phyloP scores from a whole-genome alignment of 1,140 invertebrate species.

The Oryctes rhinoceros region DNA sequence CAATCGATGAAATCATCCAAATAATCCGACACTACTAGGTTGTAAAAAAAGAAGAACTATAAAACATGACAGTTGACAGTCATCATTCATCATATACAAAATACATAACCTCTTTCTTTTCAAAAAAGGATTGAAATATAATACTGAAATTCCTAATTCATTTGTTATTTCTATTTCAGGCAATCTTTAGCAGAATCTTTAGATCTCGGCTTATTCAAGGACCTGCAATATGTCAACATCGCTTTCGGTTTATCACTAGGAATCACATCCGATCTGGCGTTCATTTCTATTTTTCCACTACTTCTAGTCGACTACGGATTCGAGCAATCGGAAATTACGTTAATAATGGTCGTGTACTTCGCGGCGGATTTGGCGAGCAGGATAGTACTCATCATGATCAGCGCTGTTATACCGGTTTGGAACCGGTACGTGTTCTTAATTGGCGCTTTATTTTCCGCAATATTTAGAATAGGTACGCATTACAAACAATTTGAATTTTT shows the following conservation, averaged over 20 bases:
- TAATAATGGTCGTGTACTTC: constrained; percentile 54
- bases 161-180: constrained; percentile 41
- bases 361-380: constrained; percentile 52
- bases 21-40: too few species aligned
- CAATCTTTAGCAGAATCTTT: constrained; percentile 47
- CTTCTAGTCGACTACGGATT: constrained; percentile 52
- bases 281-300: constrained; percentile 54
- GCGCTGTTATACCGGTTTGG: constrained; percentile 47
- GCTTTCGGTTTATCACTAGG: constrained; percentile 53
- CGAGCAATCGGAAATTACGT: constrained; percentile 48
- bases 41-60: too few species aligned
- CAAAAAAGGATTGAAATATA: too few species aligned
- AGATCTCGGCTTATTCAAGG: constrained; percentile 55
- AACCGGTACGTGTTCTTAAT: constrained; percentile 53
- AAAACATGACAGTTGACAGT: too few species aligned
- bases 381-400: constrained; percentile 51
- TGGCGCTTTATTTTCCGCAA: constrained; percentile 50
- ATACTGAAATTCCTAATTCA: too few species aligned
- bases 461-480: constrained; percentile 54
- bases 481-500: constrained; percentile 21
- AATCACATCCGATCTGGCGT: constrained; percentile 54
- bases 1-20: too few species aligned
- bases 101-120: too few species aligned
- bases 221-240: constrained; percentile 54
- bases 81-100: too few species aligned